Conservation (phyloP, 2,113 vertebrate genomes). For the Mirounga angustirostris region DNA sequence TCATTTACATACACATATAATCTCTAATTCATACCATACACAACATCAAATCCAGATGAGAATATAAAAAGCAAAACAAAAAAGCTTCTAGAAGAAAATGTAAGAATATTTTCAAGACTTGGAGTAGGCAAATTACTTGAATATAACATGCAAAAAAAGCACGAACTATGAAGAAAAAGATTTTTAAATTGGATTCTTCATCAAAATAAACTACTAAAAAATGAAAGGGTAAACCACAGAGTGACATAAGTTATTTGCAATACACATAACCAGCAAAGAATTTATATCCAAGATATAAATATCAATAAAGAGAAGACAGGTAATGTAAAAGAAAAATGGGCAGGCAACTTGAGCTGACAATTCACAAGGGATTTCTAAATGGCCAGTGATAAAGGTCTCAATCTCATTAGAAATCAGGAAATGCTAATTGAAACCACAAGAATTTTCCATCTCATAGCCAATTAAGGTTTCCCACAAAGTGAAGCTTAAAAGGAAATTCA, state of each 20-base stretch:
- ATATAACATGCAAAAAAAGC: not conserved
- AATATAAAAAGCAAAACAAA: not conserved
- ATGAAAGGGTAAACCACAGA: not conserved
- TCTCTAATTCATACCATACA: not conserved
- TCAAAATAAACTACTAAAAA: not conserved
- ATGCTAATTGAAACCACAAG: not conserved
- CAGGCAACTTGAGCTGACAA: not conserved
- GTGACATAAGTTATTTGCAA: not conserved
- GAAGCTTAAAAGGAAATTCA: not conserved
- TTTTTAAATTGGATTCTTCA: not conserved
- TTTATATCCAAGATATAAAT: not conserved
- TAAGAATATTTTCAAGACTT: not conserved
- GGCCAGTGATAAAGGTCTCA: not conserved
- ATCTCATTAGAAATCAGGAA: conserved; percentile 24
- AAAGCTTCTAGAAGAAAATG: not conserved
- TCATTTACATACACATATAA: not conserved
- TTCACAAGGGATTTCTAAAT: not conserved
- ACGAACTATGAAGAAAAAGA: not conserved
- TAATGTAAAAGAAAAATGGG: not conserved
- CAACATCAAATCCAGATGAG: not conserved
- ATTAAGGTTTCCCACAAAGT: conserved; percentile 46
- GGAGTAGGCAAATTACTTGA: not conserved
- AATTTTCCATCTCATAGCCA: not conserved
- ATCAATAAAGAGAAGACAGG: not conserved
- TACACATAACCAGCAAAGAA: not conserved